These are phyloP conservation scores for Anomalospiza imberbis DNA, from an alignment of 2,797 vertebrate genomes.

Conservation along the genomic window DNA sequence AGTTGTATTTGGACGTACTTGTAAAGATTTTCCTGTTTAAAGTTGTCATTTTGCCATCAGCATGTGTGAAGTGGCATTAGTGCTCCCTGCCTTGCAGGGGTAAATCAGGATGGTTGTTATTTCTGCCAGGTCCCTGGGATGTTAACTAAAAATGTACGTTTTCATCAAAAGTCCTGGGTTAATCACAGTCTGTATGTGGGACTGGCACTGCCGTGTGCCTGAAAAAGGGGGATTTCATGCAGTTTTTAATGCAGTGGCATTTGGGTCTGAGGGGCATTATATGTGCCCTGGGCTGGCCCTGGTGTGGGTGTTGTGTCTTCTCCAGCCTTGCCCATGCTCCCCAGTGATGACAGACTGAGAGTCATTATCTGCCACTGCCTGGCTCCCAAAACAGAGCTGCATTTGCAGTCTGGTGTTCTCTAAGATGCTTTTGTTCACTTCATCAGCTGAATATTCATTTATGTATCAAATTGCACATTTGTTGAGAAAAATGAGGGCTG, in stretches of 20 bases:
- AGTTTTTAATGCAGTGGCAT: neutral
- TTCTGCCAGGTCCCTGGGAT: neutral
- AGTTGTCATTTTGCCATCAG: neutral
- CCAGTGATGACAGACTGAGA: neutral
- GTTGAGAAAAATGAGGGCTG: neutral
- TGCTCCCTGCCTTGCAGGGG: neutral
- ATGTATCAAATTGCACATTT: constrained; percentile 9
- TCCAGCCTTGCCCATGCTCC: neutral
- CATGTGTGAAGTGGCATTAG: neutral
- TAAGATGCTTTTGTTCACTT: constrained; percentile 65
- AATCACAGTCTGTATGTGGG: neutral
- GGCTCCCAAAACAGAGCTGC: neutral
- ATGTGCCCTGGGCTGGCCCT: neutral
- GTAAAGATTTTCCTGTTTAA: neutral
- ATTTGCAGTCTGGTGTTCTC: constrained; percentile 3
- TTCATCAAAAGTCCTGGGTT: neutral
- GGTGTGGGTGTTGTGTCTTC: neutral
- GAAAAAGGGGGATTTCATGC: neutral
- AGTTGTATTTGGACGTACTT: neutral
- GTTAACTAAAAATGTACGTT: neutral
- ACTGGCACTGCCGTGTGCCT: neutral
- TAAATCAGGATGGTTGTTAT: neutral
- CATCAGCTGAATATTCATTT: constrained; percentile 50
- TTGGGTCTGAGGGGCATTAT: neutral
- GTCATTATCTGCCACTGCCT: constrained; percentile 17